Base-by-base conservation (phyloP, 2,797 vertebrate genomes). In the Gymnodraco acuticeps region DNA sequence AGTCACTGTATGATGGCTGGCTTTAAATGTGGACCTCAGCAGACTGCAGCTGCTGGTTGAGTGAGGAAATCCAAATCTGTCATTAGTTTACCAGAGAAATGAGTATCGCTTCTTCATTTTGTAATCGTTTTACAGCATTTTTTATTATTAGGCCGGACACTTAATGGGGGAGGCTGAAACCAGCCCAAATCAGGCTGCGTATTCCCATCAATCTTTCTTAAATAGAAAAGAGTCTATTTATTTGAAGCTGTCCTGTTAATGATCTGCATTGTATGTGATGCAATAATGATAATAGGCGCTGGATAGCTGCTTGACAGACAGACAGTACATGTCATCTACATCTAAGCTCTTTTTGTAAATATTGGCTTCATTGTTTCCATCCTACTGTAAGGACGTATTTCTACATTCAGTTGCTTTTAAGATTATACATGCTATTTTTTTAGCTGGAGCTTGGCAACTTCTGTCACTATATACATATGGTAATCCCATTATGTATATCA, bases 131-230 rank as follows among this genome's bases (percentile, higher is more conserved):
- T 10, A 15, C 6, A 27, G 2, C 3, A 1, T 19, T 48, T 51
- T 55, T 70, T 10, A 5, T 9, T 19, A 5, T 78, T 76, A 58
- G 0, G 0, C 17, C 3, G 0, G 42, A 66, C 64, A 16, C 15
- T 68, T 61, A 69, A 83, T 33, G 68, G 82, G 84, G 77, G 90
- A 87, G 81, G 80, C 41, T 80, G 23, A 73, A 68, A 77, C 47
- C 23, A 17, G 55, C 27, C n/a, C 62, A 47, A 75, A 81, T 16
- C 16, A 53, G 17, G 1, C 23, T 38, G 42, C n/a, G 64, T 45
- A 42, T 69, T 82, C 62, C 27, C 23, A 4, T 77, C 45, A 53
- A 1, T 58, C 19, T n/a, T 23, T 61, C 23, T 27, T 75, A 68
- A 4, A 5, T 14, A 61, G 12, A 2, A 12, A 19, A 8, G n/a